Conservation (phyloP, 2,797 vertebrate species). For the Mormyrops attenuatus region DNA sequence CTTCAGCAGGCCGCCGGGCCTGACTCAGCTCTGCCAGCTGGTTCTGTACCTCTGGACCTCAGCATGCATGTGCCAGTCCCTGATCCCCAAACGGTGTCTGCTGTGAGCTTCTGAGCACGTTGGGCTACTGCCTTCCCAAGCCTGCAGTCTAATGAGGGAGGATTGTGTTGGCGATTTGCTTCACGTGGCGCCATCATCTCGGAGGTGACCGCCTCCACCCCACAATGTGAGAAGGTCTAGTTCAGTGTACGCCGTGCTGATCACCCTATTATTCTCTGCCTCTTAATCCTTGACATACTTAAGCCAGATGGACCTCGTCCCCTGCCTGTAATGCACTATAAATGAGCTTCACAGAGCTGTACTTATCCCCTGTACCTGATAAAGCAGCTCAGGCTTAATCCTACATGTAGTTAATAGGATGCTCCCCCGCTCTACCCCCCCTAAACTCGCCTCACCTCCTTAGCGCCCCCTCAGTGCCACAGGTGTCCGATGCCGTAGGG, state of each 20-base stretch:
- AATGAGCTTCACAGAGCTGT: background rate
- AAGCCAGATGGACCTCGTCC: constrained; percentile 35
- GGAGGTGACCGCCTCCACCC: background rate
- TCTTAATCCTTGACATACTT: constrained; percentile 3
- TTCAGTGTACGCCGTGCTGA: background rate
- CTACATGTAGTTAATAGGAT: constrained; percentile 56
- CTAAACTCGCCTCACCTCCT: background rate
- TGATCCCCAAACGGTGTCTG: background rate
- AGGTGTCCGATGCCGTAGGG: background rate
- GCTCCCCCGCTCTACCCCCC: constrained; percentile 40
- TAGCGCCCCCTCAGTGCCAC: background rate
- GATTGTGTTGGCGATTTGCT: background rate
- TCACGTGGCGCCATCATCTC: background rate
- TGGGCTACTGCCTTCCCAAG: background rate
- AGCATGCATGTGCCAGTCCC: background rate
- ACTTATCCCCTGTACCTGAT: constrained; percentile 51
- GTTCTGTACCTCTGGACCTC: background rate
- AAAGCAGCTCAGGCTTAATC: constrained; percentile 61
- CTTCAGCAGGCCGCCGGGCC: background rate
- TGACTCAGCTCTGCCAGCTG: background rate
- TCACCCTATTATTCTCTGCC: background rate
- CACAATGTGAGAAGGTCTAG: background rate
- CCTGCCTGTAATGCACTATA: constrained; percentile 38
- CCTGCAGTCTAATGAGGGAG: background rate
- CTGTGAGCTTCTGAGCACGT: background rate